phyloP scores from a whole-genome alignment of 2,113 vertebrate species.

The Campylomormyrus numenius region DNA sequence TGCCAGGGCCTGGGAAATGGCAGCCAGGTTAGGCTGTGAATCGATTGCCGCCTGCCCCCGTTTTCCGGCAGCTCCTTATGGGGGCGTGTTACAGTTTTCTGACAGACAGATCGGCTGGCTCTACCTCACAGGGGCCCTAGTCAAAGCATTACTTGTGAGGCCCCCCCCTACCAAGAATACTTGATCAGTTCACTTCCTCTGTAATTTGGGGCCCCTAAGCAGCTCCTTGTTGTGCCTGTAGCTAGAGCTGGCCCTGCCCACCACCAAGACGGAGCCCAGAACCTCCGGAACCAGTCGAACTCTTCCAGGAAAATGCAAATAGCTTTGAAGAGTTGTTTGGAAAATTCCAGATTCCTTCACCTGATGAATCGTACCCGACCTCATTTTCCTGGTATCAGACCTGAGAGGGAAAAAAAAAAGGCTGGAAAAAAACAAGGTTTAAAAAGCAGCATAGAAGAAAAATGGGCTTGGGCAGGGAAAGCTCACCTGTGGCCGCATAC shows the following conservation, averaged over 20 bases:
- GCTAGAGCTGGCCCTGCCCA: not conserved
- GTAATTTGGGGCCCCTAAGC: not conserved
- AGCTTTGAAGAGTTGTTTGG: not conserved
- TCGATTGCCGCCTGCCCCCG: not conserved
- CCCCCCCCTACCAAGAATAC: not conserved
- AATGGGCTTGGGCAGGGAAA: constrained; percentile 27
- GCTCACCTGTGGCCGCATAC: not conserved
- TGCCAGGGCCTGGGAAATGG: not conserved
- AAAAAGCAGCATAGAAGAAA: constrained; percentile 27
- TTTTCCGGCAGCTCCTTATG: not conserved
- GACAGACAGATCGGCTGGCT: not conserved
- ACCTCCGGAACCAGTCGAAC: not conserved
- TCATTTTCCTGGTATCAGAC: constrained; percentile 25
- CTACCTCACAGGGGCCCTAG: not conserved
- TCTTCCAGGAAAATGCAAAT: not conserved
- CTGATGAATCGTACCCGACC: not conserved
- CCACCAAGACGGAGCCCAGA: not conserved
- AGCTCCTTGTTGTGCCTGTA: not conserved
- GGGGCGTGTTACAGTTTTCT: not conserved
- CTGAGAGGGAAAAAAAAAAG: constrained; percentile 24
- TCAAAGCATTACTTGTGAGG: not conserved
- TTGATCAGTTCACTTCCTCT: not conserved
- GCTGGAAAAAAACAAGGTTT: constrained; percentile 6
- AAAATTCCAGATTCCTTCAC: not conserved
- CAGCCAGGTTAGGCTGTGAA: not conserved